Evolutionary conservation across 2,113 vertebrate genomes (phyloP).

Genomic region (Bubalus kerabau): DNA sequence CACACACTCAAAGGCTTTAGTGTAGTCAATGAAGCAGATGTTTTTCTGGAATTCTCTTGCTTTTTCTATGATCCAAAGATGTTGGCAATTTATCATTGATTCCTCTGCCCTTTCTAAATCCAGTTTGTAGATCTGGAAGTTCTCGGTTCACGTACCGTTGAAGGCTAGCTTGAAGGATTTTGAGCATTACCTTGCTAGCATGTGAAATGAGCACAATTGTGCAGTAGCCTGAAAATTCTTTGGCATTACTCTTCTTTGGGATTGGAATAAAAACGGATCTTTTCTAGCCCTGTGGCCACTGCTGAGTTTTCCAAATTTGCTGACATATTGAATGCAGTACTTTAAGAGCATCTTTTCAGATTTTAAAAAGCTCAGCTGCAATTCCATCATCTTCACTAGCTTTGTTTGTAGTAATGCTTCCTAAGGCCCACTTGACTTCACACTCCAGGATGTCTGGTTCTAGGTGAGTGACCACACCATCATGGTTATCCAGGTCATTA

Average conservation of each 20-base stretch:
- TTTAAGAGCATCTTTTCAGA: background rate
- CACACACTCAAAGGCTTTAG: background rate
- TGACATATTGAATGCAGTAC: background rate
- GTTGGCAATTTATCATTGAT: background rate
- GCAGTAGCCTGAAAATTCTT: background rate
- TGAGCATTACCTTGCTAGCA: background rate
- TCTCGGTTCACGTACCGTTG: background rate
- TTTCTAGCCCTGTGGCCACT: background rate
- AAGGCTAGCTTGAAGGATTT: background rate
- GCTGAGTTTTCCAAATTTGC: background rate
- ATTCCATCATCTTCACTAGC: background rate
- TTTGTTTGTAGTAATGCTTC: background rate
- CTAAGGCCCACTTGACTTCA: background rate
- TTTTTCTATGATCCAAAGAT: background rate
- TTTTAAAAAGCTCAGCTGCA: background rate
- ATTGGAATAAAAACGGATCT: background rate
- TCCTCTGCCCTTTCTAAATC: background rate
- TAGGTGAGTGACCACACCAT: background rate
- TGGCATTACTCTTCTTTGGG: background rate
- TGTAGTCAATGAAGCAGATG: background rate
- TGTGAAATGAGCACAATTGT: background rate
- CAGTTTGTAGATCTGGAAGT: background rate
- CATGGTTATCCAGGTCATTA: background rate
- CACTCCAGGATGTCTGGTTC: background rate
- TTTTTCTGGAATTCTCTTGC: background rate